A percentile compares a stretch with the other conserved stretches of the same genome.
These are phyloP conservation scores for Petromus typicus DNA, from an alignment of 2,113 vertebrate species.

Conservation along the genomic window DNA sequence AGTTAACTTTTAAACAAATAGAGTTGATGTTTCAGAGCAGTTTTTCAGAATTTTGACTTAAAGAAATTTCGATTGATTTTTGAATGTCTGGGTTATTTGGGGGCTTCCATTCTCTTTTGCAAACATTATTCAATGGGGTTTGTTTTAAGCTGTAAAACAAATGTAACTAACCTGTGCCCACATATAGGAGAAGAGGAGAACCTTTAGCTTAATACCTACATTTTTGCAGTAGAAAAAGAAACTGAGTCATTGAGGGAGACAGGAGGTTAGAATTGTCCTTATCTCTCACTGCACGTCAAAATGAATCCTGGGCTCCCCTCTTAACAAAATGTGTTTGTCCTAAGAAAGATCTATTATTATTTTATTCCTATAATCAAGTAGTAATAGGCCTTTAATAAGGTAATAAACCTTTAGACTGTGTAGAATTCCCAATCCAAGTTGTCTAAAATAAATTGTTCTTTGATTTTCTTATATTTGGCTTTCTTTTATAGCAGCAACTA, in stretches of 20 bases:
- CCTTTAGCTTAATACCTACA: neutral
- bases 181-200: neutral
- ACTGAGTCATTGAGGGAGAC: neutral
- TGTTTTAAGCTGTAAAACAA: neutral
- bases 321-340: neutral
- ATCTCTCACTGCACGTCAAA: neutral
- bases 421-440: neutral
- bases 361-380: neutral
- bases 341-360: neutral
- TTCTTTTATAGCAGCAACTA: neutral
- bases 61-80: conserved; percentile 19
- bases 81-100: neutral
- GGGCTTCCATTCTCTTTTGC: neutral
- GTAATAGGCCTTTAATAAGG: too few relatives aligned
- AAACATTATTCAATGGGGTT: neutral
- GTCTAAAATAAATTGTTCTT: neutral
- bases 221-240: neutral
- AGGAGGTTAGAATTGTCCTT: neutral
- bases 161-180: neutral
- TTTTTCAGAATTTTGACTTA: neutral
- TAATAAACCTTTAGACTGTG: neutral
- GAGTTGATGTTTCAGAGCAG: neutral
- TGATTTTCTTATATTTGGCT: neutral
- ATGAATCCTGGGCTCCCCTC: neutral
- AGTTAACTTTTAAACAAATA: neutral